phyloP scores from a whole-genome alignment of 2,797 vertebrate genomes.

The Rachycentron canadum region DNA sequence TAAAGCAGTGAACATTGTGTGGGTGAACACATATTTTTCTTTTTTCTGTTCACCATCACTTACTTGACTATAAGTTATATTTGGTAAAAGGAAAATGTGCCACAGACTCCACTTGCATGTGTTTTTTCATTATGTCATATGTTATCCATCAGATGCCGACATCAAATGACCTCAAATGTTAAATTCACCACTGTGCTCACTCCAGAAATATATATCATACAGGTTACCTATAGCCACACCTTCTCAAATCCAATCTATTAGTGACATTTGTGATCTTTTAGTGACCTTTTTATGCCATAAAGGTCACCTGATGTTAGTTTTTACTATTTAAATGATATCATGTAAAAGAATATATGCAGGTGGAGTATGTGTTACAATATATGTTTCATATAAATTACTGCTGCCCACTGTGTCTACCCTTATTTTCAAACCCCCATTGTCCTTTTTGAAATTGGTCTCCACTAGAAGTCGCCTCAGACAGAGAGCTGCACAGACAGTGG shows the following conservation, averaged over 20 bases:
- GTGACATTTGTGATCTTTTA: not conserved
- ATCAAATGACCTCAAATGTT: not conserved
- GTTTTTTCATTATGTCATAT: not conserved
- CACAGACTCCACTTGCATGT: not conserved
- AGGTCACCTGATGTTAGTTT: not conserved
- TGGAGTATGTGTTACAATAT: not conserved
- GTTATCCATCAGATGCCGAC: not conserved
- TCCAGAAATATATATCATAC: too few relatives aligned
- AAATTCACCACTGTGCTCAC: not conserved
- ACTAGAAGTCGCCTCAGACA: constrained; percentile 98
- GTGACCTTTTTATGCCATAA: not conserved
- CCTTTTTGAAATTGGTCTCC: constrained; percentile 14
- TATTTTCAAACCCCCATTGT: not conserved
- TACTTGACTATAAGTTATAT: not conserved
- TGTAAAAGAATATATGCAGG: not conserved
- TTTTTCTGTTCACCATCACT: not conserved
- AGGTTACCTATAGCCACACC: not conserved
- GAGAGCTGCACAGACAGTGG: constrained; percentile 99
- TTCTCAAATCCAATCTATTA: not conserved
- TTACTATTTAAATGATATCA: not conserved
- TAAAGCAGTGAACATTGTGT: constrained; percentile 1
- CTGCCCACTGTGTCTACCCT: not conserved
- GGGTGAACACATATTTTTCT: not conserved
- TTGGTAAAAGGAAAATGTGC: not conserved
- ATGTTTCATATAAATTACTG: not conserved